A percentile compares a stretch with the other conserved stretches of the same genome.
Evolutionary conservation across 1,140 invertebrate genomes (phyloP).

Genomic region (Chymomyza costata): DNA sequence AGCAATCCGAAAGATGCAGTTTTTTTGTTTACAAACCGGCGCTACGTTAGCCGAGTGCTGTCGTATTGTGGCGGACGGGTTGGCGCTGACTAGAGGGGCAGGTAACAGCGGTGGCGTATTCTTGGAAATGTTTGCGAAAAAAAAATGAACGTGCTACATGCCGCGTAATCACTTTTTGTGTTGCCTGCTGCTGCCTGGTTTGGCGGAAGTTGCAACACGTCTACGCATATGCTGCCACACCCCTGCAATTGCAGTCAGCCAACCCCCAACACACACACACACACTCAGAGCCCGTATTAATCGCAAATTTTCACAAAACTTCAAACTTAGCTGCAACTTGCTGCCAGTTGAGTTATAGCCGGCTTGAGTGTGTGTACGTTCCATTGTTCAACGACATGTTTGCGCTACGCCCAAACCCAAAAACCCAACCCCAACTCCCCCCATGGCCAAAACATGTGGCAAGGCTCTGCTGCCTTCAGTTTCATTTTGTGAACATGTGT

Average conservation of each 20-base stretch:
- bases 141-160: slow-evolving; percentile 53
- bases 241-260: slow-evolving; percentile 46
- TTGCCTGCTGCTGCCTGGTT: slow-evolving; percentile 9
- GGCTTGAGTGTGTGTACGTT: neutral
- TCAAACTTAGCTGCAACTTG: slow-evolving; percentile 34
- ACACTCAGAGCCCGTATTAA: slow-evolving; percentile 16
- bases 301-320: slow-evolving; percentile 43
- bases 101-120: slow-evolving; percentile 45
- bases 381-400: slow-evolving; percentile 27
- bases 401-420: neutral
- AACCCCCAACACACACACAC: neutral
- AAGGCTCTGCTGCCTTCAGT: slow-evolving; percentile 25
- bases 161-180: slow-evolving; percentile 63
- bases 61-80: neutral
- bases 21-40: slow-evolving; percentile 35
- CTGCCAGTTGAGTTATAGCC: slow-evolving; percentile 44
- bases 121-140: slow-evolving; percentile 59
- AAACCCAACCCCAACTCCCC: neutral
- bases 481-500: slow-evolving; percentile 60
- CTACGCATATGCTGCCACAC: slow-evolving; percentile 58
- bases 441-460: slow-evolving; percentile 31
- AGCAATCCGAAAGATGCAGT: too few relatives aligned
- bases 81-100: too few relatives aligned
- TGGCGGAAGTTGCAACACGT: slow-evolving; percentile 65
- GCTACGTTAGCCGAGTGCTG: neutral